These are phyloP conservation scores for Candoia aspera DNA, from an alignment of 2,113 vertebrate genomes.

Conservation along the genomic window DNA sequence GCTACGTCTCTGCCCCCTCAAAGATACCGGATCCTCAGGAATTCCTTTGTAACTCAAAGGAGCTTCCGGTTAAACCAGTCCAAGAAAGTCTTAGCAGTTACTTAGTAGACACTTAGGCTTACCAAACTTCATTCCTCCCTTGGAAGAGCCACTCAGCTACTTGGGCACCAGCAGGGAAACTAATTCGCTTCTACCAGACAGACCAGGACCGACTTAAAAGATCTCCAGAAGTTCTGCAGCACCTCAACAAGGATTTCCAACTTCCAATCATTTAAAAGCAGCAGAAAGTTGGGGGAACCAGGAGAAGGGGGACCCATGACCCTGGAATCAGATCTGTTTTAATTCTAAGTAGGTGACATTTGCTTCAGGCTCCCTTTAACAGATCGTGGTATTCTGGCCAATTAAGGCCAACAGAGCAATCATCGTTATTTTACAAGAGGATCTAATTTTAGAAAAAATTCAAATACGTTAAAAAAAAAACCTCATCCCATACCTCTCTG, in stretches of 20 bases:
- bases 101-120: not conserved
- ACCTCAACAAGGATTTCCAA: not conserved
- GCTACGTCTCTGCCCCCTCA: not conserved
- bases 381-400: not conserved
- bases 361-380: not conserved
- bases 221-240: not conserved
- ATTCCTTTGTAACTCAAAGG: not conserved
- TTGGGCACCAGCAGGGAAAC: not conserved
- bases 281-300: not conserved
- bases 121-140: not conserved
- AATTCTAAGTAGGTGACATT: not conserved
- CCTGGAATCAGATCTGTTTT: not conserved
- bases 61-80: conserved; percentile 13
- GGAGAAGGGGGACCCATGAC: no score
- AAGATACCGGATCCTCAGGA: not conserved
- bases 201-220: not conserved
- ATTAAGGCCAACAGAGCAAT: not conserved
- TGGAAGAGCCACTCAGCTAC: no score
- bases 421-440: not conserved
- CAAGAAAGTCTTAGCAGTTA: not conserved
- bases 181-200: not conserved
- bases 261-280: not conserved
- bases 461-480: conserved; percentile 33
- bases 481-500: conserved; percentile 86
- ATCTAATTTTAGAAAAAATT: not conserved